Conservation (phyloP, 2,113 vertebrate species). For the Galbula dea region DNA sequence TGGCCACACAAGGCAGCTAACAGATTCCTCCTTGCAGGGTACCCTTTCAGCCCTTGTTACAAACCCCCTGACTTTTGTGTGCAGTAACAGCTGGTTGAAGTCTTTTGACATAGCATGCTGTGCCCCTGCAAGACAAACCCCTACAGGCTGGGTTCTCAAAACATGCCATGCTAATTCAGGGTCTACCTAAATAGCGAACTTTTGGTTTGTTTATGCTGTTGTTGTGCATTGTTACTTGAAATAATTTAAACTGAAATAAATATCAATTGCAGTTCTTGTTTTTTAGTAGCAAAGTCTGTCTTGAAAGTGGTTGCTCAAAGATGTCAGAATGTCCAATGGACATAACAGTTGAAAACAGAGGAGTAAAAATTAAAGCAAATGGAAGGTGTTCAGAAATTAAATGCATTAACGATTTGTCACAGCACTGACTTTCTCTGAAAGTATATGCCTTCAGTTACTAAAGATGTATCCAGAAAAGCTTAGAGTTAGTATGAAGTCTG, state of each 20-base stretch:
- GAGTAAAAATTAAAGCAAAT: background rate
- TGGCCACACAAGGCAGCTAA: background rate
- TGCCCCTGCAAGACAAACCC: background rate
- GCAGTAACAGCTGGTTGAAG: background rate
- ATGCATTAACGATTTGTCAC: background rate
- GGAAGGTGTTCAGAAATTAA: background rate
- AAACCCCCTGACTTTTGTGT: background rate
- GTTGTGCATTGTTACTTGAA: background rate
- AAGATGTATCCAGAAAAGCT: background rate
- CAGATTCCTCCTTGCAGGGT: background rate
- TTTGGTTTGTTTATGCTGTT: background rate
- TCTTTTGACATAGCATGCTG: accelerated
- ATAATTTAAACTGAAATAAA: background rate
- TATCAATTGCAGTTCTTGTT: background rate
- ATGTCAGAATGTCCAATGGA: background rate
- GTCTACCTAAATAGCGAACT: background rate
- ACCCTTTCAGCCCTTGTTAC: background rate
- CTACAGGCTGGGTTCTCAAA: background rate
- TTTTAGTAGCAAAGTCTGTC: background rate
- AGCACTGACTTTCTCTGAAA: background rate
- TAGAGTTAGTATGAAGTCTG: background rate
- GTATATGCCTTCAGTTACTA: background rate
- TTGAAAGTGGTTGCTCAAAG: background rate
- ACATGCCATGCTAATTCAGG: background rate
- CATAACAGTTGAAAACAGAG: background rate